These are phyloP conservation scores for Falco peregrinus DNA, from an alignment of 2,797 vertebrate species.

Conservation along the genomic window DNA sequence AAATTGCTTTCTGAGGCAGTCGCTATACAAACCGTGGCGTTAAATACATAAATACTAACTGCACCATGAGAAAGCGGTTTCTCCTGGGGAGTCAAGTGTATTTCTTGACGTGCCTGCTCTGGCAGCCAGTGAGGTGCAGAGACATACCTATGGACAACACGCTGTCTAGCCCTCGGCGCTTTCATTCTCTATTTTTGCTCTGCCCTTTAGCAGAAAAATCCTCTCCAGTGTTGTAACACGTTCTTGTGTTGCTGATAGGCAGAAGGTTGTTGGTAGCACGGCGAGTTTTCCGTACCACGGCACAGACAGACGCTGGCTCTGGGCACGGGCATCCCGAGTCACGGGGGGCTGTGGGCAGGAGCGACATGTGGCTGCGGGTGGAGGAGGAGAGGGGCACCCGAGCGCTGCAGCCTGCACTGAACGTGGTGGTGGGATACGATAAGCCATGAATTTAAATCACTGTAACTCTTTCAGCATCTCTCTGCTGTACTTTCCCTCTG, in stretches of 20 bases:
- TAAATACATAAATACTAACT: not conserved
- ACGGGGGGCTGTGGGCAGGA: not conserved
- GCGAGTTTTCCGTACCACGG: not conserved
- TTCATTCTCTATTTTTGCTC: not conserved
- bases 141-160: not conserved
- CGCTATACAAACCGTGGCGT: not conserved
- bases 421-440: not conserved
- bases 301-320: accelerated
- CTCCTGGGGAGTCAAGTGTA: not conserved
- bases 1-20: not conserved
- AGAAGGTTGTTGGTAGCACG: not conserved
- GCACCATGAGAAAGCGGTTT: not conserved
- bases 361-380: accelerated
- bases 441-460: not conserved
- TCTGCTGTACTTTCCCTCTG: not conserved
- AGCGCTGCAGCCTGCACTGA: accelerated
- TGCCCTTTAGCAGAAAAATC: not conserved
- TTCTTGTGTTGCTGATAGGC: not conserved
- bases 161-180: accelerated
- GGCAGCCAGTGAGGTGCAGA: not conserved
- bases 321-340: not conserved
- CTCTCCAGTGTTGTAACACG: not conserved
- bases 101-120: not conserved
- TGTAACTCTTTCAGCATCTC: not conserved
- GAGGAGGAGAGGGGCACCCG: not conserved